Evolutionary conservation across 2,113 vertebrate species (phyloP), one percentile per base, ranked within the genome.

Genomic region (Pterocles orientalis): DNA sequence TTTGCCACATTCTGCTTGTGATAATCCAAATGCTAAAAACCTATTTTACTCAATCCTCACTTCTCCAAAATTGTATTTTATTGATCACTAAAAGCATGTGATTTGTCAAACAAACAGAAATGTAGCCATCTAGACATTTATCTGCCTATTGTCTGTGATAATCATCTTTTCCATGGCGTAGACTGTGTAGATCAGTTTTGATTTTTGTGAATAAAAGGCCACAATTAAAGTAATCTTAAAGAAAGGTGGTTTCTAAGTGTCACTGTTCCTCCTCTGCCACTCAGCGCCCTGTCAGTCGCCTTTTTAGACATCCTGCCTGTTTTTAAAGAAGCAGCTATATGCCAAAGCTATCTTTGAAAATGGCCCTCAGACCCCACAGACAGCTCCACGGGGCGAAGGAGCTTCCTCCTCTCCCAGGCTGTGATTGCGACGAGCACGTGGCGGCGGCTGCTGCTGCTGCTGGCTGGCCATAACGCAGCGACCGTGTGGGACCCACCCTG

Each of bases 381-480:
- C 10, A 45, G 34, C 28, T 57, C 41, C 31, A 17, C 1, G 3
- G 66, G 65, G 24, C 26, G 34, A 47, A 45, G 57, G 23, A 50
- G 39, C 31, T 66, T 66, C 54, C 34, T 61, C 26, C 19, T 50
- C 8, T 54, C 51, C 57, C 34, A 29, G 33, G 64, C 16, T 12
- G 17, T 39, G 14, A 6, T 1, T 7, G 47, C 1, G 7, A 48
- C 2, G 2, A 17, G 16, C 0, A 3, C 43, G 51, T 10, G 25
- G 56, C 54, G 54, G 69, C 45, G 28, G 39, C 3, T 25, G 36
- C 54, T 61, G 69, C 45, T 33, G 39, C 3, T 25, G 36, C 73
- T 26, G 73, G 26, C 16, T 20, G 24, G 39, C 31, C 26, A 4
- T 19, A 43, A 36, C 0, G 2, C 61, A 31, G 41, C 1, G 2